phyloP scores from a whole-genome alignment of 1,140 invertebrate species.

The Bombus haemorrhoidalis region DNA sequence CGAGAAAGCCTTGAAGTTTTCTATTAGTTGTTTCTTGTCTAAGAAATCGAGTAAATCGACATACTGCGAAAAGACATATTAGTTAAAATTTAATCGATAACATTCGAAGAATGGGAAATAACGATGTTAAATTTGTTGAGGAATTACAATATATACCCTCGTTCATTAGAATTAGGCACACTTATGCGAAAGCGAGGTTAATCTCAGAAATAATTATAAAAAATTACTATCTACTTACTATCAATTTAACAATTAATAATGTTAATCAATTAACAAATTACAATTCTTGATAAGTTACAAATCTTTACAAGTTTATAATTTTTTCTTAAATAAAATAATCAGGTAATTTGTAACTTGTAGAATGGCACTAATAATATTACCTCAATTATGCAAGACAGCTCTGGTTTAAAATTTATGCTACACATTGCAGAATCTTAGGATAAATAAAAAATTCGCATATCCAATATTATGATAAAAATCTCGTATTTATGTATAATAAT shows the following conservation, averaged over 20 bases:
- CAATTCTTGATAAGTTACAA: too few relatives aligned
- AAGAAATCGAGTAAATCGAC: constrained; percentile 37
- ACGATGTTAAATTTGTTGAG: background rate
- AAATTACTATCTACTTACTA: too few relatives aligned
- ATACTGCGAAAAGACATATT: constrained; percentile 56
- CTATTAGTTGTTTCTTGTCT: background rate
- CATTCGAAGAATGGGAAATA: background rate
- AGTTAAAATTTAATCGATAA: background rate
- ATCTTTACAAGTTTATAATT: too few relatives aligned
- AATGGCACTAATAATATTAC: background rate
- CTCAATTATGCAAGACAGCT: background rate
- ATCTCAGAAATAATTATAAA: too few relatives aligned
- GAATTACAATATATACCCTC: background rate
- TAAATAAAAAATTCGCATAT: too few relatives aligned
- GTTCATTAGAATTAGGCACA: too few relatives aligned
- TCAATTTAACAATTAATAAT: too few relatives aligned
- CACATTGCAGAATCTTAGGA: too few relatives aligned
- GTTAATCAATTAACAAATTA: too few relatives aligned
- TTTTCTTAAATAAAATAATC: background rate
- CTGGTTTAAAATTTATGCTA: too few relatives aligned
- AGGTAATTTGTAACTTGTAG: background rate
- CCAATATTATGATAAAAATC: too few relatives aligned
- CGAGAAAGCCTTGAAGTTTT: constrained; percentile 25
- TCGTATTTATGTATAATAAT: background rate
- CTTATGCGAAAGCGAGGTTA: too few relatives aligned